These are phyloP conservation scores for Vulpes ferrilata DNA, from an alignment of 2,113 vertebrate genomes.

Conservation along the genomic window DNA sequence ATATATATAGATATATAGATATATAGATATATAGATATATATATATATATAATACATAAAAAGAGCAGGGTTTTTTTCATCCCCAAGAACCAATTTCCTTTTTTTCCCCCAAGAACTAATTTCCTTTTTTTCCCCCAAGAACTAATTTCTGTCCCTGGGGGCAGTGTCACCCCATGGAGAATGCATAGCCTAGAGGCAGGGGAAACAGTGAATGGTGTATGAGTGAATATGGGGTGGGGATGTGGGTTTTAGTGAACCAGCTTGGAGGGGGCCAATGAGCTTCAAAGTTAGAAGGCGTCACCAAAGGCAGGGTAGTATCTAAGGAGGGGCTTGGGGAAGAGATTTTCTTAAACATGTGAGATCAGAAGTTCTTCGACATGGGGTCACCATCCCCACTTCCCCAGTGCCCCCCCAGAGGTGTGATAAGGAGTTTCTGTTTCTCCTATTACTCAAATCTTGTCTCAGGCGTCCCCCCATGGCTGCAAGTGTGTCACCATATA, in stretches of 20 bases:
- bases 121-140: background rate
- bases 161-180: background rate
- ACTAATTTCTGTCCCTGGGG: background rate
- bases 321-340: rapidly evolving
- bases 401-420: background rate
- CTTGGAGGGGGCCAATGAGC: background rate
- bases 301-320: background rate
- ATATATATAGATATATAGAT: too few relatives aligned
- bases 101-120: background rate
- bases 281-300: background rate
- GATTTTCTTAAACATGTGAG: background rate
- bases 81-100: background rate
- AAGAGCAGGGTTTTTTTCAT: background rate
- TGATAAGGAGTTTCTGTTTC: background rate
- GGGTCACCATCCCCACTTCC: background rate
- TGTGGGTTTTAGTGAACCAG: background rate
- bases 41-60: background rate
- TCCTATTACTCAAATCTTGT: background rate
- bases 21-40: too few relatives aligned
- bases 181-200: background rate
- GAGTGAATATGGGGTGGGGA: background rate
- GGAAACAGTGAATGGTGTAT: background rate
- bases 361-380: background rate
- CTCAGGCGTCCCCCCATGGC: background rate
- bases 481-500: background rate